Percentiles rank a stretch among this genome's conserved stretches.
These are phyloP conservation scores for Abrostola tripartita DNA, from an alignment of 2,888 invertebrate species.

Conservation along the genomic window DNA sequence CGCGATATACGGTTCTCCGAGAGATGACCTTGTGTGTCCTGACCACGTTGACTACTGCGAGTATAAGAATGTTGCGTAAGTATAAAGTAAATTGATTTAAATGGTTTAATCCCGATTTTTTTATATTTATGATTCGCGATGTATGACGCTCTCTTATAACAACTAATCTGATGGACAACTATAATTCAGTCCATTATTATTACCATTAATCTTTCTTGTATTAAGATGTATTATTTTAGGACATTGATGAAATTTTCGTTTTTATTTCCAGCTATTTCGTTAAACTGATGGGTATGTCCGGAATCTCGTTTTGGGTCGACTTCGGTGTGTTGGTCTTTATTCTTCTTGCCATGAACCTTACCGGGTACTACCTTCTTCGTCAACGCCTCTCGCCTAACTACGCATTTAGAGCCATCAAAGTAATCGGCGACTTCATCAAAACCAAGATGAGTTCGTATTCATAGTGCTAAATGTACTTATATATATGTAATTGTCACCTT, in stretches of 20 bases:
- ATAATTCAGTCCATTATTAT: too few relatives aligned
- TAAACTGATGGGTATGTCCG: conserved; percentile 92
- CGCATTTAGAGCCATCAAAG: conserved; percentile 91
- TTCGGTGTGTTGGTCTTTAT: conserved; percentile 89
- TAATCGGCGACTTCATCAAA: conserved; percentile 91
- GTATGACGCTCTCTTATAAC: too few relatives aligned
- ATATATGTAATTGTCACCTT: too few relatives aligned
- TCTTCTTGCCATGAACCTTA: conserved; percentile 89
- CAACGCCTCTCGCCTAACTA: conserved; percentile 92
- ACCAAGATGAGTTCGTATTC: conserved; percentile 84
- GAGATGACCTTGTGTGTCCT: conserved; percentile 93
- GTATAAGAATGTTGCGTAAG: conserved; percentile 90
- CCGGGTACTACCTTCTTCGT: conserved; percentile 92
- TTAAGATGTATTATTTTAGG: too few relatives aligned
- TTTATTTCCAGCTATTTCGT: conserved; percentile 89
- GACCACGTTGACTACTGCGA: conserved; percentile 92
- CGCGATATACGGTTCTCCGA: conserved; percentile 93
- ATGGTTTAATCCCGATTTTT: neutral
- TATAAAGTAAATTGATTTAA: conserved; percentile 35
- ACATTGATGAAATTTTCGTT: too few relatives aligned
- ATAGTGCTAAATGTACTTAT: conserved; percentile 7
- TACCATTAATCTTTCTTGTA: too few relatives aligned
- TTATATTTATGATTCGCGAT: too few relatives aligned
- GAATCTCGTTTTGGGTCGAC: conserved; percentile 91
- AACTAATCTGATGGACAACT: too few relatives aligned